These are phyloP conservation scores for Drosophila kepulauana DNA, from an alignment of 1,140 invertebrate species.

Conservation along the genomic window DNA sequence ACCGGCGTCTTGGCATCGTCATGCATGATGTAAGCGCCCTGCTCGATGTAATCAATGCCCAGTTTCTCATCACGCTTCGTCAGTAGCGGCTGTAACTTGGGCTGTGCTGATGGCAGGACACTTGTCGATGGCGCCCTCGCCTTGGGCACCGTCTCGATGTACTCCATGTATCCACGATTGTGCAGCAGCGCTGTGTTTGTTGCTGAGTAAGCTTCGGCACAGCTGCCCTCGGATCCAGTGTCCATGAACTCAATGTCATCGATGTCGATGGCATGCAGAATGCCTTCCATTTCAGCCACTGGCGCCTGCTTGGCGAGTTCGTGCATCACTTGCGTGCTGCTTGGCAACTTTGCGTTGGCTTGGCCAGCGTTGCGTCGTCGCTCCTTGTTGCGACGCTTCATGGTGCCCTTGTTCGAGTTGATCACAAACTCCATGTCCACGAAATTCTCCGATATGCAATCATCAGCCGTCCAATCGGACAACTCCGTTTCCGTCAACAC, in stretches of 20 bases:
- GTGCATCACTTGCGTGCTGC: slow-evolving; percentile 76
- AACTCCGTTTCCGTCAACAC: slow-evolving; percentile 93
- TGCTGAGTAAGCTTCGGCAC: slow-evolving; percentile 87
- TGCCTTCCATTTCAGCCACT: slow-evolving; percentile 75
- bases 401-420: slow-evolving; percentile 86
- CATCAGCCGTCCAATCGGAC: slow-evolving; percentile 93
- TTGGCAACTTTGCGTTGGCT: slow-evolving; percentile 67
- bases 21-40: slow-evolving; percentile 84
- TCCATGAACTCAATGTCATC: slow-evolving; percentile 91
- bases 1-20: slow-evolving; percentile 82
- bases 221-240: slow-evolving; percentile 88
- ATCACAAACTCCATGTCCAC: slow-evolving; percentile 88
- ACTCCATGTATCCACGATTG: slow-evolving; percentile 90
- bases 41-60: slow-evolving; percentile 87
- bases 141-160: slow-evolving; percentile 86
- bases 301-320: slow-evolving; percentile 74
- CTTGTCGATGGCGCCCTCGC: slow-evolving; percentile 19
- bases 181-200: slow-evolving; percentile 86
- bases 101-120: neutral
- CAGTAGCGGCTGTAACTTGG: slow-evolving; percentile 43
- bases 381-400: slow-evolving; percentile 85
- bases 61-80: slow-evolving; percentile 74
- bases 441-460: slow-evolving; percentile 90
- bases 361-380: slow-evolving; percentile 56
- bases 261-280: slow-evolving; percentile 80